These are phyloP conservation scores for Eulemur macaco DNA, from an alignment of 2,113 vertebrate genomes.

Conservation along the genomic window DNA sequence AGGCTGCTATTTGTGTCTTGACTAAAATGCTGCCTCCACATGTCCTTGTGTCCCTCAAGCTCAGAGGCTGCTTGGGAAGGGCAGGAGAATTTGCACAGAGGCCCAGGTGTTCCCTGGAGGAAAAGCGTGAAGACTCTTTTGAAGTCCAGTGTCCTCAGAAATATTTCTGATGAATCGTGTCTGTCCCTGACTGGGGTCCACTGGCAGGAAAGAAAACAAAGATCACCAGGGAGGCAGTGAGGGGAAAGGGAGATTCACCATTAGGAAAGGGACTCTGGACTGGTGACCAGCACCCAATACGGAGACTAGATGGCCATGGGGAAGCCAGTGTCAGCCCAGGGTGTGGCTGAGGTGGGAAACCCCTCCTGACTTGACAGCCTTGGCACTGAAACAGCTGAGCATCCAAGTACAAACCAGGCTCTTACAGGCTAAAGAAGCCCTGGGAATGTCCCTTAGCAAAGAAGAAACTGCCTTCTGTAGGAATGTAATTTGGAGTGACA, in stretches of 20 bases:
- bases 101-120: background rate
- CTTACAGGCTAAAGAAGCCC: background rate
- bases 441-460: background rate
- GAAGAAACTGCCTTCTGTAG: background rate
- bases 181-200: background rate
- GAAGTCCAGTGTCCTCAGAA: background rate
- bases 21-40: background rate
- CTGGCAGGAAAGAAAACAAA: background rate
- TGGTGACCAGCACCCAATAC: background rate
- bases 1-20: background rate
- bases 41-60: background rate
- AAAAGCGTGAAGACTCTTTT: background rate
- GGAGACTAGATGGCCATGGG: background rate
- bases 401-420: background rate
- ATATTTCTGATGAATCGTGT: background rate
- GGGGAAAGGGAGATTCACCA: background rate
- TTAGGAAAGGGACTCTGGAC: background rate
- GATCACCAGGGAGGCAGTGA: background rate
- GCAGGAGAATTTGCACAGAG: background rate
- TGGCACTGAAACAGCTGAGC: background rate
- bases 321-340: background rate
- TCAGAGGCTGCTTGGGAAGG: background rate
- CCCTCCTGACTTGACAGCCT: rapidly evolving
- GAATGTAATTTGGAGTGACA: background rate
- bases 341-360: background rate